phyloP scores from a whole-genome alignment of 2,113 vertebrate genomes.

The Nesoenas mayeri region DNA sequence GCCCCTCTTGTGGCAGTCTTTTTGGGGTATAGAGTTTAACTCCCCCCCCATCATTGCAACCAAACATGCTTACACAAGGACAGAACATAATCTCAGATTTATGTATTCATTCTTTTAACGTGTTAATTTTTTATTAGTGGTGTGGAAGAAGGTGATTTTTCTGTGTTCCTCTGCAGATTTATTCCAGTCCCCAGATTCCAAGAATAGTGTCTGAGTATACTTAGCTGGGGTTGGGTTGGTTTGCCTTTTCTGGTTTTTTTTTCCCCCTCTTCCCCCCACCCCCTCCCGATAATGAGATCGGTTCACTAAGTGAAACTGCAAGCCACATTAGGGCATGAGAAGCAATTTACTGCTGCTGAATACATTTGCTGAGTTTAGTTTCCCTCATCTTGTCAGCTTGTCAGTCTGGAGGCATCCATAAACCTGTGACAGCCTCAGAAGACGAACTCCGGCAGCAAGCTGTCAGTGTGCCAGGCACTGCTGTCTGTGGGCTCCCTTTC shows the following conservation, averaged over 20 bases:
- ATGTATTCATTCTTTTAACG: background rate
- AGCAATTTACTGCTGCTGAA: conserved; percentile 27
- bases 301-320: background rate
- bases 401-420: conserved; percentile 40
- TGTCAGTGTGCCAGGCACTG: conserved; percentile 17
- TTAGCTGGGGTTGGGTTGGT: background rate
- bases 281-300: background rate
- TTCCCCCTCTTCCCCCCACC: background rate
- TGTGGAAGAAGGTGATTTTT: background rate
- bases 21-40: background rate
- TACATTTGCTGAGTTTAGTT: conserved; percentile 9
- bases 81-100: background rate
- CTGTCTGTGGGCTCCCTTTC: background rate
- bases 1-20: background rate
- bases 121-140: background rate
- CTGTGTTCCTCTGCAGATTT: background rate
- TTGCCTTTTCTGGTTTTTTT: background rate
- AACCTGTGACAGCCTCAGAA: conserved; percentile 16
- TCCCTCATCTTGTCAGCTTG: conserved; percentile 17
- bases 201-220: background rate
- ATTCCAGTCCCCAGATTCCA: background rate
- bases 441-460: background rate
- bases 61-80: background rate
- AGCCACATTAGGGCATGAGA: conserved; percentile 2
- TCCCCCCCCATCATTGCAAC: background rate